These are phyloP conservation scores for Cepphus grylle DNA, from an alignment of 2,113 vertebrate genomes.

Conservation along the genomic window DNA sequence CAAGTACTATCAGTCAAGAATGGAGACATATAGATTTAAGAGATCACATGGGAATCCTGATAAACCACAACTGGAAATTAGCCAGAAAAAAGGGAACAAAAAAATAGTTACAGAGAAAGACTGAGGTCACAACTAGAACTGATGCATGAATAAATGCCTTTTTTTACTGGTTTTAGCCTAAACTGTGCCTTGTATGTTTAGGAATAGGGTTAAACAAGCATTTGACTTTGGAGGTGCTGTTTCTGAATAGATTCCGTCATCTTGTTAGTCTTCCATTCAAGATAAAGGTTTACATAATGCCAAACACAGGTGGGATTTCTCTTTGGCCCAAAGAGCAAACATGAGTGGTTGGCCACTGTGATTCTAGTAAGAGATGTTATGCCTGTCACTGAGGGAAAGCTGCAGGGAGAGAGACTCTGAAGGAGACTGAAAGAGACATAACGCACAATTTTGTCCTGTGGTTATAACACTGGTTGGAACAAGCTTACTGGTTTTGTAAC, in stretches of 20 bases:
- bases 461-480: background rate
- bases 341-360: background rate
- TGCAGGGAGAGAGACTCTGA: background rate
- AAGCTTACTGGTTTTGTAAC: background rate
- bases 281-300: background rate
- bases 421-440: background rate
- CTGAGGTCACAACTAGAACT: background rate
- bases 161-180: background rate
- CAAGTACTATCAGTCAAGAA: background rate
- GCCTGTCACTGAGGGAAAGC: background rate
- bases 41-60: background rate
- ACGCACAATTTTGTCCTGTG: background rate
- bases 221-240: background rate
- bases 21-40: background rate
- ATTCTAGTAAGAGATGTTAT: background rate
- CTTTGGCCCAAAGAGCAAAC: background rate
- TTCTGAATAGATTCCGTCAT: background rate
- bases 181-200: background rate
- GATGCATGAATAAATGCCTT: background rate
- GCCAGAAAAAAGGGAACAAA: background rate
- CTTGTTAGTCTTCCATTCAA: background rate
- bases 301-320: background rate
- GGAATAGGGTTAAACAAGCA: background rate
- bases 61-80: background rate
- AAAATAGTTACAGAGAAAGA: background rate